Percentiles rank a stretch among this genome's conserved stretches.
These are phyloP conservation scores for Etheostoma spectabile DNA, from an alignment of 2,113 vertebrate species.

Conservation along the genomic window DNA sequence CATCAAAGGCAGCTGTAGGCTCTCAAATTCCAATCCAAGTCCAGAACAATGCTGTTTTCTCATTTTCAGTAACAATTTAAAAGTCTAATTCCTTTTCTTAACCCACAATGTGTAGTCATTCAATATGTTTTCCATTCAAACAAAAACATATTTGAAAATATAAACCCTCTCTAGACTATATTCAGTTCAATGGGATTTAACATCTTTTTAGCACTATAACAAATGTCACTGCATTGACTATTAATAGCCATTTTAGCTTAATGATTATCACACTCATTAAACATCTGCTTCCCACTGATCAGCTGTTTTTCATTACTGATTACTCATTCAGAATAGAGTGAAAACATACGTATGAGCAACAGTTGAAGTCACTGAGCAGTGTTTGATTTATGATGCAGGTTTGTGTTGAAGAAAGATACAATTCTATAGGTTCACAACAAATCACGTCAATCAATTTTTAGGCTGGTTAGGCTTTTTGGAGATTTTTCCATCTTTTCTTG, in stretches of 20 bases:
- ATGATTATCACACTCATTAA: slow-evolving; percentile 39
- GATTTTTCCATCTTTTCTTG: too few species aligned
- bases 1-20: background rate
- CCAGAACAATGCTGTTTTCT: slow-evolving; percentile 22
- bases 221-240: background rate
- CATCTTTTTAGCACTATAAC: background rate
- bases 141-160: background rate
- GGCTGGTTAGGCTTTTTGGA: too few species aligned
- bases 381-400: slow-evolving; percentile 16
- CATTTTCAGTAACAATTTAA: slow-evolving; percentile 16
- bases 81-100: slow-evolving; percentile 27
- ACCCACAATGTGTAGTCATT: slow-evolving; percentile 9
- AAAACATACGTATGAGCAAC: slow-evolving; percentile 34
- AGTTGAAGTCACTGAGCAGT: slow-evolving; percentile 5
- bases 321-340: slow-evolving; percentile 24
- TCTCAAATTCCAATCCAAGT: background rate
- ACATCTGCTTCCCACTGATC: slow-evolving; percentile 39
- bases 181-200: background rate
- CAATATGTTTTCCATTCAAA: slow-evolving; percentile 39
- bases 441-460: background rate
- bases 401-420: slow-evolving; percentile 2
- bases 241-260: background rate
- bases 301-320: slow-evolving; percentile 48
- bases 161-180: background rate
- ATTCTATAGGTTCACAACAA: background rate